Percentiles rank a stretch among this genome's conserved stretches.
Conservation (phyloP, 2,888 invertebrate genomes). For the Eudasyphora cyanicolor region DNA sequence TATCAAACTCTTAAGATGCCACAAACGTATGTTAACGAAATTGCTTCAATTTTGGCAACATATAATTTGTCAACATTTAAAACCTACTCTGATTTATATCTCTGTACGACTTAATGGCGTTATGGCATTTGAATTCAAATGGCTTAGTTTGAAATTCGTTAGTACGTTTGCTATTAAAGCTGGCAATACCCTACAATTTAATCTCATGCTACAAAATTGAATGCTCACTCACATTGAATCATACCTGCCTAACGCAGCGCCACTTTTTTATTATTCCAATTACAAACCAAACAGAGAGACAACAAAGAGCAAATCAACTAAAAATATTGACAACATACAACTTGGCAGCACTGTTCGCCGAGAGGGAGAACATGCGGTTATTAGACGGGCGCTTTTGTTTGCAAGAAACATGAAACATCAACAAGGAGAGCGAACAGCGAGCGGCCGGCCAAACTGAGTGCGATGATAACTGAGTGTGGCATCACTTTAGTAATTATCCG, state of each 20-base stretch:
- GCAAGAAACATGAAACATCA: no score
- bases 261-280: background rate
- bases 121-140: background rate
- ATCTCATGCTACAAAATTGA: background rate
- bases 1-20: no score
- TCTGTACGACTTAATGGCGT: no score
- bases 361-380: background rate
- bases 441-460: background rate
- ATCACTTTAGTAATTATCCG: conserved; percentile 65
- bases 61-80: no score
- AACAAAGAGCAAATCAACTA: conserved; percentile 29
- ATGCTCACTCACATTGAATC: background rate
- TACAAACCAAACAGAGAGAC: background rate
- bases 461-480: conserved; percentile 32
- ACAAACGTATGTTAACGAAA: no score
- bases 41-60: no score
- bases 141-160: background rate
- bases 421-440: background rate
- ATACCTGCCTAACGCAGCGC: background rate
- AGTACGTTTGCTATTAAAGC: no score
- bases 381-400: background rate
- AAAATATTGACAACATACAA: conserved; percentile 40
- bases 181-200: conserved; percentile 34
- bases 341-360: conserved; percentile 49
- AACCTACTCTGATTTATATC: no score